A percentile compares a stretch with the other conserved stretches of the same genome.
phyloP scores from a whole-genome alignment of 1,140 invertebrate species.

The Chrysomallon squamiferum region DNA sequence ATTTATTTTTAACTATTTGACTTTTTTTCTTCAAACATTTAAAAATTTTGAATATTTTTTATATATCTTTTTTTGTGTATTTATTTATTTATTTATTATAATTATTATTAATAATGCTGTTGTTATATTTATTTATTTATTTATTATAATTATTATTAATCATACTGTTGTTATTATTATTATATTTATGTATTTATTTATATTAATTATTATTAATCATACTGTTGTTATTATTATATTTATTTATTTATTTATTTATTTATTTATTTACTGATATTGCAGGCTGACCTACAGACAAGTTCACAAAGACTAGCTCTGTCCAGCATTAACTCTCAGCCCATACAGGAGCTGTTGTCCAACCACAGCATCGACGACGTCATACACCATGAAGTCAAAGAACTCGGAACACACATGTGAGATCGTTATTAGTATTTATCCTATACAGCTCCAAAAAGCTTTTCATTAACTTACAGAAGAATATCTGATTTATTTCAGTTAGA shows the following conservation, averaged over 20 bases:
- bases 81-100: not conserved
- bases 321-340: conserved; percentile 62
- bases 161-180: not conserved
- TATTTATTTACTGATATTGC: too few relatives aligned
- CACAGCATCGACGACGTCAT: conserved; percentile 93
- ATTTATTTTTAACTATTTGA: too few relatives aligned
- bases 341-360: conserved; percentile 77
- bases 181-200: too few relatives aligned
- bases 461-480: too few relatives aligned
- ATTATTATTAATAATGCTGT: not conserved
- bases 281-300: conserved; percentile 92
- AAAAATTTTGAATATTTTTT: too few relatives aligned
- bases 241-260: too few relatives aligned
- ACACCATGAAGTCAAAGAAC: conserved; percentile 97
- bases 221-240: too few relatives aligned
- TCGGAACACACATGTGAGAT: conserved; percentile 91
- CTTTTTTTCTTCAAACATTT: too few relatives aligned
- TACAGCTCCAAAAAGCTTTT: not conserved
- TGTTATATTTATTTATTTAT: not conserved
- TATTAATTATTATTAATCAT: too few relatives aligned
- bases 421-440: not conserved
- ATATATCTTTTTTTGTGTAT: not conserved
- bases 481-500: too few relatives aligned
- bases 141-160: not conserved
- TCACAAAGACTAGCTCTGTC: conserved; percentile 82